These are phyloP conservation scores for Drosophila maculinotata DNA, from an alignment of 2,888 invertebrate genomes.

Conservation along the genomic window DNA sequence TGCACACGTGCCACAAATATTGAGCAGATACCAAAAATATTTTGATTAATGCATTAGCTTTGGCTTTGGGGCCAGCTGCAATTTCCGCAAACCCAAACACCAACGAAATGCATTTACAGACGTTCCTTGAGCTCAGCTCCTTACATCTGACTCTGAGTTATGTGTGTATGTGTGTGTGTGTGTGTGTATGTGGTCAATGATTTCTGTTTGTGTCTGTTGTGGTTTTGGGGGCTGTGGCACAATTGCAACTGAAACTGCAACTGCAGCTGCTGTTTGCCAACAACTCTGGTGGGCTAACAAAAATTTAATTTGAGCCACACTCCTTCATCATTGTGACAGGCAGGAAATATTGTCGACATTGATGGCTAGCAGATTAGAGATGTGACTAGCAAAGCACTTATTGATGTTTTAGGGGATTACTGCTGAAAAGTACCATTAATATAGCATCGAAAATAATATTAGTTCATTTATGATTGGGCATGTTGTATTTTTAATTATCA, in stretches of 20 bases:
- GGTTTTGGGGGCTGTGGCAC: conserved; percentile 6
- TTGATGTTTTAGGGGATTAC: background rate
- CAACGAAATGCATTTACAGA: conserved; percentile 32
- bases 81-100: conserved; percentile 20
- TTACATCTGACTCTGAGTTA: background rate
- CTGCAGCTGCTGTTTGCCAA: conserved; percentile 20
- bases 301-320: conserved; percentile 38
- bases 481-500: too few species aligned
- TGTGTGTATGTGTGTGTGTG: conserved; percentile 12
- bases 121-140: background rate
- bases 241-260: conserved; percentile 13
- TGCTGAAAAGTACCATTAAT: background rate
- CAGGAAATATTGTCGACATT: conserved; percentile 5
- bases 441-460: background rate
- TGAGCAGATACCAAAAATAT: conserved; percentile 25
- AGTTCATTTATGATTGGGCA: too few species aligned
- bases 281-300: conserved; percentile 14
- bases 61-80: conserved; percentile 10
- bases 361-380: conserved; percentile 6
- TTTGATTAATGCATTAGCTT: conserved; percentile 39
- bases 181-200: conserved; percentile 27
- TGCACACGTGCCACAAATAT: conserved; percentile 21
- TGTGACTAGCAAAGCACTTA: background rate
- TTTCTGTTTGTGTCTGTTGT: conserved; percentile 27
- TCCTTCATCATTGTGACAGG: conserved; percentile 31